Base-by-base conservation (phyloP, 2,888 invertebrate species). In the Quadriops clusia region DNA sequence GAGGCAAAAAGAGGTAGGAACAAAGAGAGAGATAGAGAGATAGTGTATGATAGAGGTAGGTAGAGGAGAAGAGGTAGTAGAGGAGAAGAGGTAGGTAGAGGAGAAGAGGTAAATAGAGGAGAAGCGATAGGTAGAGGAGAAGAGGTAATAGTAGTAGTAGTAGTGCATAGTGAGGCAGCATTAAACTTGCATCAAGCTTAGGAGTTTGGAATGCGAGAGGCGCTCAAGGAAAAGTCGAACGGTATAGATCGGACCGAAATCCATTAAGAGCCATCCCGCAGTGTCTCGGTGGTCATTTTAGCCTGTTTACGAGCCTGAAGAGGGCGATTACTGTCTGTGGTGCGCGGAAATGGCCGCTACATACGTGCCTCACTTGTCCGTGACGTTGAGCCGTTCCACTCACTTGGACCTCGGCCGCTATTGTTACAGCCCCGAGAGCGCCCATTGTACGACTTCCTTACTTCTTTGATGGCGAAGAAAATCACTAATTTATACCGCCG, bases 271-370 rank as follows among this genome's bases (percentile, higher is more conserved):
- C 50, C 51, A 49, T 53, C 53, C 53, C 47, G 50, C 50, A 49
- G 55, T 50, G 56, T 54, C 58, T 54, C 50, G 51, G 42, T 50
- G 58, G 56, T 55, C 56, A 56, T 58, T 59, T 53, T 48, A 50
- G 53, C 50, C 53, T 54, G 56, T 59, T 59, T 58, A 59, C 56
- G 57, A 55, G 51, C 51, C 56, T 54, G 55, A 58, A 54, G 56
- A 58, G 56, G 57, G 56, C 57, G 56, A 58, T 59, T 57, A 58
- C 56, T 54, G 58, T 53, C 56, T 50, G 49, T 47, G 50, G 47
- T 48, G 46, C 53, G 51, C 50, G 53, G 54, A 56, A 56, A 56
- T 54, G 53, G 53, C 52, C 54, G 53, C 52, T 49, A 43, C 50
- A 50, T 51, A 47, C 46, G 46, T 47, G 47, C 47, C 43, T 45